These are phyloP conservation scores for Rhinichthys osculus DNA, from an alignment of 2,797 vertebrate genomes.

Conservation along the genomic window DNA sequence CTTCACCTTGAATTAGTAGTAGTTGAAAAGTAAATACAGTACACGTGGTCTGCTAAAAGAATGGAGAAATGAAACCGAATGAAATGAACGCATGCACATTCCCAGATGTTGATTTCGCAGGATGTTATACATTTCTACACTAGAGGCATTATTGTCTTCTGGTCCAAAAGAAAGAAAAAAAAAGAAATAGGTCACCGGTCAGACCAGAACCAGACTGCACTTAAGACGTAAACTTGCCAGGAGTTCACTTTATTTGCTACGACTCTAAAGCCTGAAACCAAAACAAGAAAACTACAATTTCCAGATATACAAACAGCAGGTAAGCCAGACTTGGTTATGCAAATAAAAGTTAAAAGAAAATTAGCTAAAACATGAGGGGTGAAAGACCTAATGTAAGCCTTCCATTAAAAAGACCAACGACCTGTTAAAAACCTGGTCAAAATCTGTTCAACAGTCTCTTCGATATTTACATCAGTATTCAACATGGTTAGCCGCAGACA, in stretches of 20 bases:
- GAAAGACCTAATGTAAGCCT: constrained; percentile 53
- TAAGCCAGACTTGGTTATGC: constrained; percentile 54
- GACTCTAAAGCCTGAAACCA: constrained; percentile 1
- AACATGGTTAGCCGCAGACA: constrained; percentile 59
- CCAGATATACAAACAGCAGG: constrained; percentile 46
- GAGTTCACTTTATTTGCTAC: constrained; percentile 43
- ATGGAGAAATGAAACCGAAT: constrained; percentile 49
- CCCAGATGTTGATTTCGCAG: constrained; percentile 39
- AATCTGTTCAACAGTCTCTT: constrained; percentile 75
- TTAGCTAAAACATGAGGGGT: constrained; percentile 46
- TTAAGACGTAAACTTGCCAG: constrained; percentile 43
- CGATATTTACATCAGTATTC: constrained; percentile 72
- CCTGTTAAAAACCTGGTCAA: constrained; percentile 73
- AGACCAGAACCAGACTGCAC: constrained; percentile 36
- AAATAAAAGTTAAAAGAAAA: constrained; percentile 13
- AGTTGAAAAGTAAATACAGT: constrained; percentile 60
- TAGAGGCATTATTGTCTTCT: constrained; percentile 34
- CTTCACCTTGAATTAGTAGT: constrained; percentile 64
- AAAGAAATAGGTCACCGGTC: constrained; percentile 11
- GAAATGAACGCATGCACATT: constrained; percentile 53
- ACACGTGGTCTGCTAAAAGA: constrained; percentile 51
- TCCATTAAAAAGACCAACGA: constrained; percentile 52
- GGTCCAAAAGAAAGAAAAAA: constrained; percentile 15
- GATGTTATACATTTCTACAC: constrained; percentile 38
- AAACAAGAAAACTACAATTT: constrained; percentile 1